Percentiles rank a stretch among this genome's conserved stretches.
phyloP scores from a whole-genome alignment of 2,113 vertebrate genomes.

The Eubucco bourcierii region DNA sequence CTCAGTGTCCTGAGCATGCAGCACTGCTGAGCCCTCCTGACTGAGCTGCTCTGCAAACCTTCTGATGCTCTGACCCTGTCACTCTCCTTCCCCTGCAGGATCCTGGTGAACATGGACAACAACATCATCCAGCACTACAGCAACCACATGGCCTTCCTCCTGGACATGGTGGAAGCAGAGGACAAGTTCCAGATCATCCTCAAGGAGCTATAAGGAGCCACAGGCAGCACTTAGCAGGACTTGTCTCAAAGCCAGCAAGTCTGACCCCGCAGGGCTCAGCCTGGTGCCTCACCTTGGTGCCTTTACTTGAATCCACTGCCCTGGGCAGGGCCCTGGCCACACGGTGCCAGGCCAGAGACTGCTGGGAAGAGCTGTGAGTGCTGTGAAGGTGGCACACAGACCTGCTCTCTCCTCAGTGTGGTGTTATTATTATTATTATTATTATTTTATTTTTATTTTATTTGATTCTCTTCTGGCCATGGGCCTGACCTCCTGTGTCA shows the following conservation, averaged over 20 bases:
- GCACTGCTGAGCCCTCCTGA: neutral
- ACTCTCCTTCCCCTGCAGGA: conserved; percentile 71
- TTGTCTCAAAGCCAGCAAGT: neutral
- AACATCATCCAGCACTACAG: conserved; percentile 98
- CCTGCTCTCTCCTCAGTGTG: conserved; percentile 7
- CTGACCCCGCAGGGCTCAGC: neutral
- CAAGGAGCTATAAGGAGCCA: conserved; percentile 84
- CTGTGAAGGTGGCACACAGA: conserved; percentile 31
- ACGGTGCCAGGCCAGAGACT: neutral
- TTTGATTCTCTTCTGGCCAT: neutral
- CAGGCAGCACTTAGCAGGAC: neutral
- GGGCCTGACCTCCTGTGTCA: conserved; percentile 5
- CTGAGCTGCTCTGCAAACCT: neutral
- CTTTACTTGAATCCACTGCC: conserved; percentile 59
- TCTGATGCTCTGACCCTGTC: neutral
- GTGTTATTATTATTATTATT: neutral
- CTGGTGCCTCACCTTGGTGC: neutral
- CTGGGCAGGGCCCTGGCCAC: neutral
- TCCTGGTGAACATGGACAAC: conserved; percentile 97
- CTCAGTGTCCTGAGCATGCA: too few species aligned
- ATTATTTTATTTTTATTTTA: conserved; percentile 33
- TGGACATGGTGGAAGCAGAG: conserved; percentile 85
- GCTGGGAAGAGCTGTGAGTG: neutral
- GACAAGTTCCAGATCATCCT: conserved; percentile 91
- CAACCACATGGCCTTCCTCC: conserved; percentile 94